Conservation (phyloP, 1,140 invertebrate species). For the Pseudachorutes palmiensis region DNA sequence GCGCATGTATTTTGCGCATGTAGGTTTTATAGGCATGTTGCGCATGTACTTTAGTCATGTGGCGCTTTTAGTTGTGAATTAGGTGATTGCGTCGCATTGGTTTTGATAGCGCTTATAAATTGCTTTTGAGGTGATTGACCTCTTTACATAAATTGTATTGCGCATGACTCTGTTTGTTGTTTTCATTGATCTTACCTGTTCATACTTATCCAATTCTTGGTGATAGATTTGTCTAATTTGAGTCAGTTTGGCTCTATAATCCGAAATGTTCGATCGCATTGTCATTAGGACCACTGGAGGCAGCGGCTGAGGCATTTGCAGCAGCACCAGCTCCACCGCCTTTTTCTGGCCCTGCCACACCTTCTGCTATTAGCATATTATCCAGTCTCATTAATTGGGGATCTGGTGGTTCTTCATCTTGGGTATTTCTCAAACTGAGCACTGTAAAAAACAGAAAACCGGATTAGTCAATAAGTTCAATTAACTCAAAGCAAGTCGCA, state of each 20-base stretch:
- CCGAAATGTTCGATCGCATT: constrained; percentile 98
- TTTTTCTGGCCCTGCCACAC: constrained; percentile 95
- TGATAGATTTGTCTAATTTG: constrained; percentile 99
- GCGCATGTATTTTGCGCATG: too few species aligned
- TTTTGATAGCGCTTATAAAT: too few species aligned
- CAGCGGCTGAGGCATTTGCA: constrained; percentile 80
- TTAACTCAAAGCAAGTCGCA: too few species aligned
- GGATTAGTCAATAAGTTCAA: constrained; percentile 4
- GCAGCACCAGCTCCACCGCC: constrained; percentile 85
- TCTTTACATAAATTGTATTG: too few species aligned
- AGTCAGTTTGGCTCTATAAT: constrained; percentile 96
- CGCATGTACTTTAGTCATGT: too few species aligned
- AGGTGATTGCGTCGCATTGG: too few species aligned
- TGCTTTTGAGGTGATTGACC: too few species aligned
- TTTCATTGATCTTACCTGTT: constrained; percentile 56
- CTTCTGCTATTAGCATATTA: constrained; percentile 99
- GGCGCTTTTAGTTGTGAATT: too few species aligned
- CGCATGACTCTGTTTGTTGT: background rate
- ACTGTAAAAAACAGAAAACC: constrained; percentile 54
- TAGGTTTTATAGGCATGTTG: too few species aligned
- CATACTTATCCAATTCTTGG: constrained; percentile 98
- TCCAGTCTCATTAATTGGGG: constrained; percentile 97
- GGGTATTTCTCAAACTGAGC: constrained; percentile 86
- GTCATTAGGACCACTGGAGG: constrained; percentile 56
- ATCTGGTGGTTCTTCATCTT: constrained; percentile 97